These are phyloP conservation scores for Chanos chanos DNA, from an alignment of 2,797 vertebrate species.

Conservation along the genomic window DNA sequence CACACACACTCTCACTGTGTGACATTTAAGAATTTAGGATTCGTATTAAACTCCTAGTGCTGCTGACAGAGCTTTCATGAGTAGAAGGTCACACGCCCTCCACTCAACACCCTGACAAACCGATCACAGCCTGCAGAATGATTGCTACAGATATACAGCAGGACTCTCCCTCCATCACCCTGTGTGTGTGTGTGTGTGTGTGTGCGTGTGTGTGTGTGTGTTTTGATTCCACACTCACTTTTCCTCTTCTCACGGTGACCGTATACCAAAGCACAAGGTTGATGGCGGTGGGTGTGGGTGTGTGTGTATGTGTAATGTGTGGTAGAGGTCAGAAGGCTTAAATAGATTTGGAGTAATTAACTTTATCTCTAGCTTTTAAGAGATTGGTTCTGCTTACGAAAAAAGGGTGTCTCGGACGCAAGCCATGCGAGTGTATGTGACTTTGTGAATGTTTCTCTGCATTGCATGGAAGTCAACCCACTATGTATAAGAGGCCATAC, in stretches of 20 bases:
- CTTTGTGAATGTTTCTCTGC: slow-evolving; percentile 5
- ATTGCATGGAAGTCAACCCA: slow-evolving; percentile 4
- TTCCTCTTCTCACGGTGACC: too few species aligned
- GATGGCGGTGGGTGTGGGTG: not conserved
- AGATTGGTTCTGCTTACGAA: slow-evolving; percentile 6
- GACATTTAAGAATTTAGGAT: too few species aligned
- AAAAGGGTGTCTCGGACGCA: not conserved
- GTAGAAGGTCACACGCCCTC: too few species aligned
- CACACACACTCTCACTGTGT: too few species aligned
- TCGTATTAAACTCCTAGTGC: too few species aligned
- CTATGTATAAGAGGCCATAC: too few species aligned
- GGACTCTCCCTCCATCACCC: too few species aligned
- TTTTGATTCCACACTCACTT: not conserved
- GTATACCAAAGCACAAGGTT: too few species aligned
- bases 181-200: not conserved
- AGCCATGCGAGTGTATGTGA: not conserved
- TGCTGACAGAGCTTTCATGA: too few species aligned
- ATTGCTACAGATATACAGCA: too few species aligned
- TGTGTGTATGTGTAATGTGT: slow-evolving; percentile 24
- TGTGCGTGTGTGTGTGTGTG: not conserved
- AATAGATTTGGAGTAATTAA: not conserved
- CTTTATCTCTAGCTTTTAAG: slow-evolving; percentile 21
- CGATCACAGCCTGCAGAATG: too few species aligned
- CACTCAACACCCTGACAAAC: too few species aligned
- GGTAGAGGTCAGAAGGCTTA: not conserved